These are phyloP conservation scores for Onychorhynchus coronatus DNA, from an alignment of 2,113 vertebrate species.

Conservation along the genomic window DNA sequence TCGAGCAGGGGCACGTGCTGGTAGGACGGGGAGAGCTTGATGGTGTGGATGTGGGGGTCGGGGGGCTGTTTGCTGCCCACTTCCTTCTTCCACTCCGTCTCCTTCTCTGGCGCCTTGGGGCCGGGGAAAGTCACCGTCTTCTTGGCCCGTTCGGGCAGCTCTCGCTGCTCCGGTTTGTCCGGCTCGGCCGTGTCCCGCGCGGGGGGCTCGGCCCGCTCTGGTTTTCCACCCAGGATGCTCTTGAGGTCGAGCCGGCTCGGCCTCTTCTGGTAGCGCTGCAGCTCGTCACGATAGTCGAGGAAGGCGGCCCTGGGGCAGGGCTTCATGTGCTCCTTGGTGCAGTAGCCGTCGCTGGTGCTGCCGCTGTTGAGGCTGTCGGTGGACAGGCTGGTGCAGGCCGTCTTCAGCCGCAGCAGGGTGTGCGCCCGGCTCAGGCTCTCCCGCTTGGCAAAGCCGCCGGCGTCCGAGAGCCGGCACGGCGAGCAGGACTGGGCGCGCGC, in stretches of 20 bases:
- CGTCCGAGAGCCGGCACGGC: conserved; percentile 82
- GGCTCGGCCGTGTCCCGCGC: not conserved
- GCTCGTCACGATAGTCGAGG: conserved; percentile 62
- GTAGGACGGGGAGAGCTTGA: conserved; percentile 92
- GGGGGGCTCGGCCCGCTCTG: not conserved
- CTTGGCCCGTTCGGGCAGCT: conserved; percentile 35
- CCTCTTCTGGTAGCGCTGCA: conserved; percentile 73
- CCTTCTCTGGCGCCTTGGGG: conserved; percentile 64
- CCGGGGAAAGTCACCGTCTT: conserved; percentile 58
- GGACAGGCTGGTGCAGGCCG: conserved; percentile 84
- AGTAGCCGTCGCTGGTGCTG: conserved; percentile 90
- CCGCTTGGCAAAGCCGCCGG: conserved; percentile 72
- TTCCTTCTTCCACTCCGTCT: conserved; percentile 21
- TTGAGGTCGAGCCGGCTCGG: conserved; percentile 90
- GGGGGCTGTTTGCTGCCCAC: conserved; percentile 63
- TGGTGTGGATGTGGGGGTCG: conserved; percentile 83
- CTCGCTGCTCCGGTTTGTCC: not conserved
- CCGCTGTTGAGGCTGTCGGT: conserved; percentile 94
- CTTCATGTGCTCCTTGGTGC: conserved; percentile 83
- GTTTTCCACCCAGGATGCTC: conserved; percentile 69
- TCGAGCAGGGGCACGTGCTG: conserved; percentile 87
- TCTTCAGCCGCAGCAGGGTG: conserved; percentile 85
- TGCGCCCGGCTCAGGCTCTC: conserved; percentile 80
- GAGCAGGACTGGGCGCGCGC: conserved; percentile 89
- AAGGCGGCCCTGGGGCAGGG: conserved; percentile 72